Conservation (phyloP, 1,140 invertebrate species). For the Heterodera carotae region DNA sequence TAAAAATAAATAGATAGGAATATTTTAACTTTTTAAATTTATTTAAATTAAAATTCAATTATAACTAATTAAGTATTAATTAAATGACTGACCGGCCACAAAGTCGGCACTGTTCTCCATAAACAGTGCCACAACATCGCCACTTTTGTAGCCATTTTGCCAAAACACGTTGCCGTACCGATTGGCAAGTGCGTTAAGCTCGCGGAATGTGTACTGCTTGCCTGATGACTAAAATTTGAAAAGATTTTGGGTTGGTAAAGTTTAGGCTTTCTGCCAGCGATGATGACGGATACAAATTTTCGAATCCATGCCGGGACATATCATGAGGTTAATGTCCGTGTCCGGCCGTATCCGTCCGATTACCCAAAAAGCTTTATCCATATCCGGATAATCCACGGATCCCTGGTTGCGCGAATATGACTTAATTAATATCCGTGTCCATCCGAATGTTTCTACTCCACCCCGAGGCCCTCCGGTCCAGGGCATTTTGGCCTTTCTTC, state of each 20-base stretch:
- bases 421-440: too few species aligned
- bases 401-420: too few species aligned
- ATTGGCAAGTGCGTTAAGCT: conserved; percentile 59
- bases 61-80: not conserved
- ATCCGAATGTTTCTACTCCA: too few species aligned
- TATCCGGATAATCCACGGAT: too few species aligned
- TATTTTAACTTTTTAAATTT: not conserved
- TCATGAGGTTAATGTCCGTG: too few species aligned
- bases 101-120: conserved; percentile 74
- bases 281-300: too few species aligned
- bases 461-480: too few species aligned
- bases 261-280: too few species aligned
- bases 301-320: too few species aligned
- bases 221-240: conserved; percentile 20
- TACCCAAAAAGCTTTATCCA: too few species aligned
- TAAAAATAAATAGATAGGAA: not conserved
- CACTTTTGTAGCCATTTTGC: conserved; percentile 72
- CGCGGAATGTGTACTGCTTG: conserved; percentile 51
- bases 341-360: too few species aligned
- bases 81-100: conserved; percentile 44
- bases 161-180: conserved; percentile 62
- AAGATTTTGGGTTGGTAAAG: conserved; percentile 3
- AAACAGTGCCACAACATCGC: conserved; percentile 81
- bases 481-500: too few species aligned
- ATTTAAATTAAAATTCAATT: not conserved